Evolutionary conservation across 1,140 invertebrate species (phyloP).

Genomic region (Drosophila mojavensis): DNA sequence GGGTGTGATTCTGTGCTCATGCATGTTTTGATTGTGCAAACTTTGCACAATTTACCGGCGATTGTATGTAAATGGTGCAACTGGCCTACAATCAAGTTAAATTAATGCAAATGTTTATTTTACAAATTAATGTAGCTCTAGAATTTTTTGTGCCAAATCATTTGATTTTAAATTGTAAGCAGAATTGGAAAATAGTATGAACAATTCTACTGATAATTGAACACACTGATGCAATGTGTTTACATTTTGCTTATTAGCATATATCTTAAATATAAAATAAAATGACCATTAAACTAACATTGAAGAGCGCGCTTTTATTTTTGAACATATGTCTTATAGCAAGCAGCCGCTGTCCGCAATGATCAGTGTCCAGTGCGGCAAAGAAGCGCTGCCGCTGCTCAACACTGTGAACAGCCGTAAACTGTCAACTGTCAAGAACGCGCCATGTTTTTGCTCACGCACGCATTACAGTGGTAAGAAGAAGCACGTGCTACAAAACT

Average conservation of each 20-base stretch:
- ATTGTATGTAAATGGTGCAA: slow-evolving; percentile 32
- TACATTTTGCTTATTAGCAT: too few species aligned
- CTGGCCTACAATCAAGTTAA: slow-evolving; percentile 26
- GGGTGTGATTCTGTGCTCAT: background rate
- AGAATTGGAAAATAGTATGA: background rate
- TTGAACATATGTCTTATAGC: background rate
- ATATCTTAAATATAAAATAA: background rate
- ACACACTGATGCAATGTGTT: background rate
- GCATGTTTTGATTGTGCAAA: slow-evolving; percentile 26
- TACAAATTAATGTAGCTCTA: too few species aligned
- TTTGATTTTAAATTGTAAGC: too few species aligned
- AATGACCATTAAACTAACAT: background rate
- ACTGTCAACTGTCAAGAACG: slow-evolving; percentile 51
- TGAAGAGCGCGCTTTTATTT: background rate
- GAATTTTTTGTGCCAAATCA: too few species aligned
- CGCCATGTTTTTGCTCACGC: slow-evolving; percentile 55
- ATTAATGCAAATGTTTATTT: slow-evolving; percentile 10
- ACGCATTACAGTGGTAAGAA: slow-evolving; percentile 48
- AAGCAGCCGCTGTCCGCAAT: background rate
- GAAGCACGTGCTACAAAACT: slow-evolving; percentile 36
- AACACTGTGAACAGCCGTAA: slow-evolving; percentile 30
- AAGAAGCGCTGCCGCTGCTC: slow-evolving; percentile 23
- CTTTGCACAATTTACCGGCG: slow-evolving; percentile 26
- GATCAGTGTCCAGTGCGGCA: background rate
- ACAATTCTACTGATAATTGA: background rate